Evolutionary conservation across 2,113 vertebrate species (phyloP).

Genomic region (Alligator sinensis): DNA sequence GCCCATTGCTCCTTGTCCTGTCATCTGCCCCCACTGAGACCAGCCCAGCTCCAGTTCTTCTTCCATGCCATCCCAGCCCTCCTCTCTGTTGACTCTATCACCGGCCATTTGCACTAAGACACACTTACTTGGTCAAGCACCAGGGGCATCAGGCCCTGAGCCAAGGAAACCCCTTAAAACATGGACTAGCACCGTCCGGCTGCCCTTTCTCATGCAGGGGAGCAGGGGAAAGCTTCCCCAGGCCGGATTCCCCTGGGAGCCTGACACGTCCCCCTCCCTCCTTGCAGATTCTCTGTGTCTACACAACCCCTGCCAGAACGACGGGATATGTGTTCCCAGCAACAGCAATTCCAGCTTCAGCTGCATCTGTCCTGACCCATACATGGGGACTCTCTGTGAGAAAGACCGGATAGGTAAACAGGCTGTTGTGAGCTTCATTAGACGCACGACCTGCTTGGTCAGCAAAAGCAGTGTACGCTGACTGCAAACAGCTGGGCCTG

Average conservation of each 20-base stretch:
- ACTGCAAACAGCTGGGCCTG: too few species aligned
- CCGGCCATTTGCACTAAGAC: too few species aligned
- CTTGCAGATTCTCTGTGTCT: slow-evolving; percentile 69
- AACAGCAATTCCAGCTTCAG: not conserved
- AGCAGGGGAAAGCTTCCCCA: not conserved
- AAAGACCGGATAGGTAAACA: slow-evolving; percentile 49
- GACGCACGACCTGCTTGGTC: too few species aligned
- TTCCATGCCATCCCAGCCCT: too few species aligned
- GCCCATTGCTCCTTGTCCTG: too few species aligned
- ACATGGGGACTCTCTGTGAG: slow-evolving; percentile 46
- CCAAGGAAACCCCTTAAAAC: not conserved
- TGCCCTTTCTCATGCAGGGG: not conserved
- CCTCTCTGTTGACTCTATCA: too few species aligned
- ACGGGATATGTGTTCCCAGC: slow-evolving; percentile 55
- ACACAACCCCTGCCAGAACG: slow-evolving; percentile 68
- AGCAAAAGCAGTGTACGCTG: not conserved
- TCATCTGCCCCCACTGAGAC: too few species aligned
- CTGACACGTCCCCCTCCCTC: not conserved
- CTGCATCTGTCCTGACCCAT: slow-evolving; percentile 63
- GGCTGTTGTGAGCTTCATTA: not conserved
- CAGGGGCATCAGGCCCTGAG: not conserved
- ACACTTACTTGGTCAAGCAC: too few species aligned
- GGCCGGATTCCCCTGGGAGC: not conserved
- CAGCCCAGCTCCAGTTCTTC: too few species aligned
- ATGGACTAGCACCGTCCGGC: not conserved